Evolutionary conservation across 1,140 invertebrate species (phyloP).

Genomic region (Maconellicoccus hirsutus): DNA sequence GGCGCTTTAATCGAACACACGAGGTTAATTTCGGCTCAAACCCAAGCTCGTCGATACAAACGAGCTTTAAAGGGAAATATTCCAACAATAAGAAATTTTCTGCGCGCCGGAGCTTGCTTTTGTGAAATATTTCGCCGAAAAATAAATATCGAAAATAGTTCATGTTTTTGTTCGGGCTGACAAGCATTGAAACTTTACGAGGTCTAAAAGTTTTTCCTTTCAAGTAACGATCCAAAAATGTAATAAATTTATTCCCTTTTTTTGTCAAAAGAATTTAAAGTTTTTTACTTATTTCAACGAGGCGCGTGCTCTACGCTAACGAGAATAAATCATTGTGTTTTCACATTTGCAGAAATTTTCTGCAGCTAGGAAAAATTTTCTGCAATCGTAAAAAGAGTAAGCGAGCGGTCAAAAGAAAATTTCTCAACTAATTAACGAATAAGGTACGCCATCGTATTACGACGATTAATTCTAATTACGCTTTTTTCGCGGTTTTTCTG

Average conservation of each 20-base stretch:
- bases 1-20: no score
- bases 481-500: no score
- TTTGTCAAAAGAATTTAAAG: background rate
- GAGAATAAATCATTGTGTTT: background rate
- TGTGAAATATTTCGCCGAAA: background rate
- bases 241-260: conserved; percentile 10
- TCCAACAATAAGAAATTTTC: conserved; percentile 1
- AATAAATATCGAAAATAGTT: background rate
- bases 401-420: no score
- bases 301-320: background rate
- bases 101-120: background rate
- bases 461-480: no score
- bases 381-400: no score
- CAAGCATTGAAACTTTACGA: background rate
- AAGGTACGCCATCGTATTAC: no score
- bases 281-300: background rate
- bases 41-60: background rate
- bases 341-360: background rate
- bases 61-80: background rate
- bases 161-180: conserved; percentile 1
- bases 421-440: no score
- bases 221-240: background rate
- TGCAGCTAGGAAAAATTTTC: no score
- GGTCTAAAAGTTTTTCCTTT: background rate
- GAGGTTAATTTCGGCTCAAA: no score